These are phyloP conservation scores for Parotocinclus haroldoi DNA, from an alignment of 2,797 vertebrate genomes.

Conservation along the genomic window DNA sequence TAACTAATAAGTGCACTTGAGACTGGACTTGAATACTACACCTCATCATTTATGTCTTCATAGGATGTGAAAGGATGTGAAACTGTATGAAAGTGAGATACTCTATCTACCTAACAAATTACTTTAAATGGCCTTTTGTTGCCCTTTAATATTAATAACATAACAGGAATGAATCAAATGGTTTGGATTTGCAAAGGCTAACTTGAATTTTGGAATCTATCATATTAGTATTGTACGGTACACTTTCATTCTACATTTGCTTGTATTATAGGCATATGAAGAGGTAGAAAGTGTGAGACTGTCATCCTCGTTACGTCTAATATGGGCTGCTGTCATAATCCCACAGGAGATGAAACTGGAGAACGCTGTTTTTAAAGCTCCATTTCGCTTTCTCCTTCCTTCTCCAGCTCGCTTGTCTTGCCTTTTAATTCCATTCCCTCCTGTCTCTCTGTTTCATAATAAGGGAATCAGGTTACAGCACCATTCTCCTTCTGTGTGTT, in stretches of 20 bases:
- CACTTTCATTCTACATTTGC: background rate
- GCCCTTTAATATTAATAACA: too few species aligned
- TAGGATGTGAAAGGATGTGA: too few species aligned
- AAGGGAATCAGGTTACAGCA: constrained; percentile 64
- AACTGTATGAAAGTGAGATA: background rate
- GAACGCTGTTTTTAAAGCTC: constrained; percentile 33
- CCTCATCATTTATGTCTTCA: too few species aligned
- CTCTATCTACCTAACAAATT: too few species aligned
- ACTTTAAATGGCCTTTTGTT: too few species aligned
- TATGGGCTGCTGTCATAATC: constrained; percentile 37
- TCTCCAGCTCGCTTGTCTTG: constrained; percentile 20
- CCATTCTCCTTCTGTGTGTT: constrained; percentile 54
- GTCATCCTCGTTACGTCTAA: constrained; percentile 18
- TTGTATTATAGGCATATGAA: background rate
- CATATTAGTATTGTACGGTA: background rate
- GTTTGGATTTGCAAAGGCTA: too few species aligned
- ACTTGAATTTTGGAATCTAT: too few species aligned
- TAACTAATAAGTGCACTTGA: too few species aligned
- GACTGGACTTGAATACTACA: too few species aligned
- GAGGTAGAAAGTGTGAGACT: constrained; percentile 2
- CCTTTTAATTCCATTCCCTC: constrained; percentile 40
- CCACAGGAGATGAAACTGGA: constrained; percentile 35
- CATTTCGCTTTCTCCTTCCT: constrained; percentile 4
- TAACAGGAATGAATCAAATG: too few species aligned
- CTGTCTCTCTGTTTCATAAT: constrained; percentile 38